These are phyloP conservation scores for Circaetus cinerascens DNA, from an alignment of 2,113 vertebrate genomes.

Conservation along the genomic window DNA sequence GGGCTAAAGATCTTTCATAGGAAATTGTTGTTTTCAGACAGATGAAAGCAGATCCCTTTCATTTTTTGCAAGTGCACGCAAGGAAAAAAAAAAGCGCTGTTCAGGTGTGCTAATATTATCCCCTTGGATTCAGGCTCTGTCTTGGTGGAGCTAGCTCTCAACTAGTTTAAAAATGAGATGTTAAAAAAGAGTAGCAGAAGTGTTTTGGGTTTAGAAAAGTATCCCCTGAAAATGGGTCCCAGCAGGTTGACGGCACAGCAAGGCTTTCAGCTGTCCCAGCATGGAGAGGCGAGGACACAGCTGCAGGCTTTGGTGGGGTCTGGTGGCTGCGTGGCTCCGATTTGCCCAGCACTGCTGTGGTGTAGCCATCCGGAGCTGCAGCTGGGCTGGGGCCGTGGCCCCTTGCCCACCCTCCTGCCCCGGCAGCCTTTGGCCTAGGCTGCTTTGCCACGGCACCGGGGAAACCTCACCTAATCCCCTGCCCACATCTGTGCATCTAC, in stretches of 20 bases:
- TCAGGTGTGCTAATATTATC: background rate
- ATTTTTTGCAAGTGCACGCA: background rate
- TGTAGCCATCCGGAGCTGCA: background rate
- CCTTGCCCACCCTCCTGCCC: fast-evolving
- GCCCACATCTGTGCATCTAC: background rate
- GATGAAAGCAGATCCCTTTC: conserved; percentile 42
- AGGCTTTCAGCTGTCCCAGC: fast-evolving
- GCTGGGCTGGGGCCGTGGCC: background rate
- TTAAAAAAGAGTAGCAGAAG: background rate
- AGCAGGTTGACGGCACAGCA: fast-evolving
- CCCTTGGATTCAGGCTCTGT: background rate
- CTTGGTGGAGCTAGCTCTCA: background rate
- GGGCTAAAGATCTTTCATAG: conserved; percentile 32
- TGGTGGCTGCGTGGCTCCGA: fast-evolving
- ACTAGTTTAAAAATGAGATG: background rate
- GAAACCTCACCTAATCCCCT: background rate
- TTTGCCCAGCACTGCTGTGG: fast-evolving
- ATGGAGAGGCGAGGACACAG: background rate
- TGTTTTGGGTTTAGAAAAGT: fast-evolving
- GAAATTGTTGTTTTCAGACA: conserved; percentile 59
- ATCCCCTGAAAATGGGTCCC: background rate
- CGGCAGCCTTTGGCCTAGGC: background rate
- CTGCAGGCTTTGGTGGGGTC: fast-evolving
- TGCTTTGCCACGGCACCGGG: fast-evolving
- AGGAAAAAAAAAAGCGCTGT: background rate